Evolutionary conservation across 2,888 invertebrate genomes (phyloP).

Genomic region (Trichacis sp.): DNA sequence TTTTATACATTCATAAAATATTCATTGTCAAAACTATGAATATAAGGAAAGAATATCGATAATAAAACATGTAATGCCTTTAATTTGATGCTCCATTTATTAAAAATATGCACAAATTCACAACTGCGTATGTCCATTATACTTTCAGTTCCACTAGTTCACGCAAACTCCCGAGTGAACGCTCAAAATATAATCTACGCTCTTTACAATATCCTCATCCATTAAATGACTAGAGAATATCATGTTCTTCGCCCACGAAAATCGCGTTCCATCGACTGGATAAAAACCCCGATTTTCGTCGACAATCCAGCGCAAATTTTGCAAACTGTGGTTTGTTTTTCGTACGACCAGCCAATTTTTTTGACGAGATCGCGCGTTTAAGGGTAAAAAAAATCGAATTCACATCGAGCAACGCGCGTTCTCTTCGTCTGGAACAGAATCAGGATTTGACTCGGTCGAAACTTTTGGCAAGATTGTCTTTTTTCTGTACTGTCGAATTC

Average conservation of each 20-base stretch:
- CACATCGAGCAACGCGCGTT: too few species aligned
- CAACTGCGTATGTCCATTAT: slow-evolving; percentile 61
- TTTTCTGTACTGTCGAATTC: background rate
- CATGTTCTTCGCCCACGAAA: slow-evolving; percentile 30
- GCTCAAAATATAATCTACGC: slow-evolving; percentile 61
- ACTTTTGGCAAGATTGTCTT: background rate
- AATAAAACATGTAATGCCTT: too few species aligned
- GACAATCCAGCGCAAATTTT: background rate
- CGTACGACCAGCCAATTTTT: too few species aligned
- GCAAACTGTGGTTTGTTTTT: too few species aligned
- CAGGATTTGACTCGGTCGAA: background rate
- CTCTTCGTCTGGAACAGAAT: too few species aligned
- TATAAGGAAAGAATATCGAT: too few species aligned
- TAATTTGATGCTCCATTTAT: slow-evolving; percentile 63
- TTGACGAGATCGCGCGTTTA: too few species aligned
- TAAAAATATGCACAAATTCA: slow-evolving; percentile 68
- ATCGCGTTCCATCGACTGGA: slow-evolving; percentile 44
- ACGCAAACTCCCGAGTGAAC: slow-evolving; percentile 49
- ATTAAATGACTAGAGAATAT: slow-evolving; percentile 55
- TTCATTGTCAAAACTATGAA: too few species aligned
- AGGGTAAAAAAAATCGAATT: too few species aligned
- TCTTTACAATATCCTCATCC: slow-evolving; percentile 45
- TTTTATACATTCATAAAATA: too few species aligned
- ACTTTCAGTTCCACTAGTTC: slow-evolving; percentile 59
- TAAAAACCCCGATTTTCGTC: slow-evolving; percentile 1